Percentiles rank a stretch among this genome's conserved stretches.
These are phyloP conservation scores for Calidris pugnax DNA, from an alignment of 2,113 vertebrate species.

Conservation along the genomic window DNA sequence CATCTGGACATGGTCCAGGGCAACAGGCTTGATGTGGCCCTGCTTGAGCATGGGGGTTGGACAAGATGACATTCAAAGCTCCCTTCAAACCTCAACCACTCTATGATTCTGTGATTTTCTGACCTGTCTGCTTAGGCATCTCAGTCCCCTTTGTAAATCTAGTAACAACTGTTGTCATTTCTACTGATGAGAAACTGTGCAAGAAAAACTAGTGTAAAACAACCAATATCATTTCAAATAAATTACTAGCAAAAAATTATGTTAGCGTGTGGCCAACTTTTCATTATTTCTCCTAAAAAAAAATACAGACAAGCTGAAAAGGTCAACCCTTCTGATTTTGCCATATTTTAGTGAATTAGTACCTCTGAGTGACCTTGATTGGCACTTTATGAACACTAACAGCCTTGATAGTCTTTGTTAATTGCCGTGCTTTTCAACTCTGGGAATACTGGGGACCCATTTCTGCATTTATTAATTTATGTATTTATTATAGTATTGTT, in stretches of 20 bases:
- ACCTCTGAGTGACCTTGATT: neutral
- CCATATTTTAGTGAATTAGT: constrained; percentile 3
- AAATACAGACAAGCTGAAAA: neutral
- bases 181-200: neutral
- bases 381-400: neutral
- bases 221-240: neutral
- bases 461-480: constrained; percentile 31
- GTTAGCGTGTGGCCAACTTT: neutral
- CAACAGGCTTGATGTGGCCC: accelerated
- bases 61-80: neutral
- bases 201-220: neutral
- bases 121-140: neutral
- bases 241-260: neutral
- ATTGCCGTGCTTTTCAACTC: neutral
- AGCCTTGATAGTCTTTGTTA: constrained; percentile 10
- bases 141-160: neutral
- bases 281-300: neutral
- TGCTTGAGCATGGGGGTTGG: neutral
- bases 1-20: neutral
- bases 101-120: neutral
- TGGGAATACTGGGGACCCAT: neutral
- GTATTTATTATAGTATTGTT: constrained; percentile 19
- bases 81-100: neutral
- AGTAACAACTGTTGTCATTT: neutral
- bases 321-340: neutral